Percentiles rank a stretch among this genome's conserved stretches.
phyloP scores from a whole-genome alignment of 2,888 invertebrate species.

The Trichopria drosophilae region DNA sequence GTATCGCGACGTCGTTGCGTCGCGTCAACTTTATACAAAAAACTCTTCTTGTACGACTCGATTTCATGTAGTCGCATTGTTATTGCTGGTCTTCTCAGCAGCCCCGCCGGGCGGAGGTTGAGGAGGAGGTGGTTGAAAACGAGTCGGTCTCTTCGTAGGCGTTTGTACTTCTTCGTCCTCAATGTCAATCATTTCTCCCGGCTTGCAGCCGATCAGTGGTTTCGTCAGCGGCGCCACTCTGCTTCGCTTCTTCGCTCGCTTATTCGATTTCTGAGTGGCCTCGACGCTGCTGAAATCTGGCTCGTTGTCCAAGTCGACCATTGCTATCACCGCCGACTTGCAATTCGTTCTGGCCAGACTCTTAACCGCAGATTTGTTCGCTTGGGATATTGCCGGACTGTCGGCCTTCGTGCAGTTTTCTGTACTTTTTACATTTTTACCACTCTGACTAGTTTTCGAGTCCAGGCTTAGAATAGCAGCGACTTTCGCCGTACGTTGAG shows the following conservation, averaged over 20 bases:
- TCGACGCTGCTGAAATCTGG: slow-evolving; percentile 33
- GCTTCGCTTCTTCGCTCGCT: slow-evolving; percentile 37
- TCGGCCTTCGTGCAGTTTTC: slow-evolving; percentile 9
- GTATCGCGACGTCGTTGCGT: background rate
- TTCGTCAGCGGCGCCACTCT: slow-evolving; percentile 33
- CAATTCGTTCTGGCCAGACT: slow-evolving; percentile 6
- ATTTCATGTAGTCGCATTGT: slow-evolving; percentile 38
- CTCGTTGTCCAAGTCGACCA: slow-evolving; percentile 46
- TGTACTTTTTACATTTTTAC: slow-evolving; percentile 7
- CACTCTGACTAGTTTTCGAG: slow-evolving; percentile 37
- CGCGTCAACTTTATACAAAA: slow-evolving; percentile 2
- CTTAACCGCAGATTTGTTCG: background rate
- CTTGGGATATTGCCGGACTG: background rate
- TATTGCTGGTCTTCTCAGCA: slow-evolving; percentile 44
- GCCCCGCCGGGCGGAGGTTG: background rate
- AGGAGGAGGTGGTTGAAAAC: slow-evolving; percentile 30
- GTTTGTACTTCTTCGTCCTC: slow-evolving; percentile 39
- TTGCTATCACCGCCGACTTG: slow-evolving; percentile 11
- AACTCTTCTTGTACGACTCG: too few species aligned
- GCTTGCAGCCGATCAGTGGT: slow-evolving; percentile 16
- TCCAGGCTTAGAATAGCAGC: slow-evolving; percentile 52
- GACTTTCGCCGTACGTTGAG: slow-evolving; percentile 54
- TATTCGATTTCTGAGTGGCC: slow-evolving; percentile 7
- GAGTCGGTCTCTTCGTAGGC: slow-evolving; percentile 37
- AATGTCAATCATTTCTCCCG: slow-evolving; percentile 33